Base-by-base conservation (phyloP, 2,797 vertebrate species). In the Nothura maculosa region DNA sequence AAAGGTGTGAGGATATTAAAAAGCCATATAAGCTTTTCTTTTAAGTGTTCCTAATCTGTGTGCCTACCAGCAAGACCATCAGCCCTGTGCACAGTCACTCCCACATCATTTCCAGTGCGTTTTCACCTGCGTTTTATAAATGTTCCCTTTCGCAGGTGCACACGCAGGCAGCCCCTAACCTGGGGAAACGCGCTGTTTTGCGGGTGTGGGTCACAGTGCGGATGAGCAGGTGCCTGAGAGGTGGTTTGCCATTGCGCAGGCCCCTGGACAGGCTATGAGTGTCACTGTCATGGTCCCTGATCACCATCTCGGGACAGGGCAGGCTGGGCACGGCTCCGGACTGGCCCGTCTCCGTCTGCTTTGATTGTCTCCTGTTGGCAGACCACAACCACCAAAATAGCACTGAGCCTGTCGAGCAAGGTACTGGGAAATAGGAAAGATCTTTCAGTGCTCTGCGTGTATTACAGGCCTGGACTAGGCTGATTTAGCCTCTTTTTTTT, bases 401-500 rank as follows among this genome's bases (percentile, higher is more conserved):
- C 52, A 68, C 85, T 83, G 0, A 0, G 66, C 70, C 58, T 7
- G 2, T 75, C 81, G 76, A 5, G 55, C 42, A n/a, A 3, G 0
- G 45, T 55, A n/a, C 77, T 25, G 14, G 52, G 72, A 36, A 81
- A 21, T 32, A 58, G 60, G 32, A 69, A 57, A 67, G 70, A 60
- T 55, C 75, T 66, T 69, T 87, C 74, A 88, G 55, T 70, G 73
- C 67, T 78, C 52, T 79, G 30, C 87, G 69, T 61, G 13, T 66
- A 66, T 83, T 87, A 76, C 7, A 84, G 57, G 70, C 67, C 57
- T 52, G 61, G 77, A 62, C 79, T 60, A 85, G 87, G 94, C 70
- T 94, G 80, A 93, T 87, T 70, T 81, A 87, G 92, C 90, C 76
- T 87, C 76, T 24, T 90, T 43, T 43, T 50, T 25, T 22, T 24